These are phyloP conservation scores for Rhinopithecus roxellana DNA, from an alignment of 2,113 vertebrate species.

Conservation along the genomic window DNA sequence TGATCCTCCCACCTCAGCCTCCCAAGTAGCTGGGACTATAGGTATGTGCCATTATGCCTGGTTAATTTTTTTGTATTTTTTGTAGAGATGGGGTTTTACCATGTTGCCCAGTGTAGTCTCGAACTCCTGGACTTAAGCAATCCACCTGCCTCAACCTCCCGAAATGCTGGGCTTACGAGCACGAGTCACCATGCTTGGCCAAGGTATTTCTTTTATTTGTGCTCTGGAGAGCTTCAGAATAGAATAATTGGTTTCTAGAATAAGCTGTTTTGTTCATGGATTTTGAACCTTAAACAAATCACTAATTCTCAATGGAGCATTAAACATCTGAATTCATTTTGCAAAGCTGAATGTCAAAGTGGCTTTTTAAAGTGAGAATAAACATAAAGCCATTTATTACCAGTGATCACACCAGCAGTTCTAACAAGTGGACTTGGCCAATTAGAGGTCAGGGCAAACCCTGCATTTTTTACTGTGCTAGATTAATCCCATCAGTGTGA, in stretches of 20 bases:
- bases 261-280: conserved; percentile 15
- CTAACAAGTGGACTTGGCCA: neutral
- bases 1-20: too few relatives aligned
- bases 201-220: neutral
- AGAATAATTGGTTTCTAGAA: conserved; percentile 18
- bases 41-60: too few relatives aligned
- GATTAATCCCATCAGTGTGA: neutral
- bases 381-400: conserved; percentile 19
- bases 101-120: too few relatives aligned
- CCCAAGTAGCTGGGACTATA: too few relatives aligned
- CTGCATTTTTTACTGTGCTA: neutral
- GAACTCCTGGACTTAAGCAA: too few relatives aligned
- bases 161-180: too few relatives aligned
- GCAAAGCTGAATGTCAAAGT: conserved; percentile 48
- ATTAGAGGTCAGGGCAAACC: neutral
- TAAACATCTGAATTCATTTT: conserved; percentile 54
- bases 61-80: too few relatives aligned
- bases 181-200: neutral
- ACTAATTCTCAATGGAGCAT: conserved; percentile 16
- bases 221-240: neutral
- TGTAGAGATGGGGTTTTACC: too few relatives aligned
- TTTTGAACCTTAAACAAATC: conserved; percentile 35
- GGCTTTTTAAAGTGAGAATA: conserved; percentile 33
- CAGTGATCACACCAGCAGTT: neutral
- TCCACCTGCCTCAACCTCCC: too few relatives aligned